phyloP scores from a whole-genome alignment of 2,888 invertebrate genomes.

The Automeris io region DNA sequence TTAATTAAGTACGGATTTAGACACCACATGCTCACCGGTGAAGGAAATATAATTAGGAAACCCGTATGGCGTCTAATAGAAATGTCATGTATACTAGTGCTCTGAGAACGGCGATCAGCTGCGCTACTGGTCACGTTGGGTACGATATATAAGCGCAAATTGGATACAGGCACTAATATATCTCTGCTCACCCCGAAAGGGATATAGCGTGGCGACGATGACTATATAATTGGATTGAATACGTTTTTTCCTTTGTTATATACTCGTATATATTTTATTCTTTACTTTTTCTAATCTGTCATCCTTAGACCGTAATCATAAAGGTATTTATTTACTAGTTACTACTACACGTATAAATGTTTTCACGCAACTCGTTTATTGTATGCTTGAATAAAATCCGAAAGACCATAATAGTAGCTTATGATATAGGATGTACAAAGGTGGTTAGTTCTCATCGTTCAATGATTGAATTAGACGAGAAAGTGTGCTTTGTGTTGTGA shows the following conservation, averaged over 20 bases:
- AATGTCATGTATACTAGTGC: too few species aligned
- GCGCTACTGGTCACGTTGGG: too few species aligned
- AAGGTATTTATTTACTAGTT: too few species aligned
- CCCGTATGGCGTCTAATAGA: too few species aligned
- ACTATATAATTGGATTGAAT: not conserved
- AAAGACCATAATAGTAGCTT: not conserved
- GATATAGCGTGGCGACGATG: not conserved
- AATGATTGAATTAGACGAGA: conserved; percentile 2
- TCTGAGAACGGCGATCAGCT: too few species aligned
- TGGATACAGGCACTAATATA: too few species aligned
- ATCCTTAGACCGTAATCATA: not conserved
- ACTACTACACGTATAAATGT: too few species aligned
- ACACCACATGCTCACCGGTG: too few species aligned
- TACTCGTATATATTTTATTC: not conserved
- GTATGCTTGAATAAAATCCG: not conserved
- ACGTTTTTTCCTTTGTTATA: not conserved
- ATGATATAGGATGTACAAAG: not conserved
- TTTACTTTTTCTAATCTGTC: not conserved
- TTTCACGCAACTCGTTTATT: not conserved
- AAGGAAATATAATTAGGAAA: too few species aligned
- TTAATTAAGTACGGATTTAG: too few species aligned
- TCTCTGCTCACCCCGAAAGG: too few species aligned
- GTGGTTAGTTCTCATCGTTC: not conserved
- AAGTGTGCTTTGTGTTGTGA: not conserved
- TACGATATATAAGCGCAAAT: too few species aligned